Evolutionary conservation across 2,113 vertebrate genomes (phyloP).

Genomic region (Lontra canadensis): DNA sequence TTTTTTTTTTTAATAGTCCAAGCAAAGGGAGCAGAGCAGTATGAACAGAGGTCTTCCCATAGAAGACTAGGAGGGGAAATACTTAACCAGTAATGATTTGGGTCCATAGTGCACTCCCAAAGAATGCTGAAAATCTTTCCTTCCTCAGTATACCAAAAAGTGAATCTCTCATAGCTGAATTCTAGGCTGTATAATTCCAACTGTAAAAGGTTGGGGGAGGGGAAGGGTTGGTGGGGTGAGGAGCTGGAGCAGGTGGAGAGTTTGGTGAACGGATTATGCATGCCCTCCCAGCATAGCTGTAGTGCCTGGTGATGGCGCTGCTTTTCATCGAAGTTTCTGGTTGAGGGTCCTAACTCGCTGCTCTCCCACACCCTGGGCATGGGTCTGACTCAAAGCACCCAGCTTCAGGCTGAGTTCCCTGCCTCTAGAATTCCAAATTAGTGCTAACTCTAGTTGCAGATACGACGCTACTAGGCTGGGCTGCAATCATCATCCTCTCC

Average conservation of each 20-base stretch:
- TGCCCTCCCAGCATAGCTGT: background rate
- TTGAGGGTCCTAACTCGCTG: background rate
- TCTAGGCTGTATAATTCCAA: background rate
- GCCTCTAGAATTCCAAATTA: background rate
- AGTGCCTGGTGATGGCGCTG: background rate
- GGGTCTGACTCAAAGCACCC: background rate
- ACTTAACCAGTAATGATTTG: background rate
- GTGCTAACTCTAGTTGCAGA: background rate
- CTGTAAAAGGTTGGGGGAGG: background rate
- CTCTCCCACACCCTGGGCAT: background rate
- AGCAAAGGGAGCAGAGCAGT: background rate
- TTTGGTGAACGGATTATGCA: background rate
- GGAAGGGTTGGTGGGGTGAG: fast-evolving
- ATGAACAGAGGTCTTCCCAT: background rate
- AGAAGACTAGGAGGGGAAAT: background rate
- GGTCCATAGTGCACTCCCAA: background rate
- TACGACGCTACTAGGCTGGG: background rate
- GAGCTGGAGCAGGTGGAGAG: no score
- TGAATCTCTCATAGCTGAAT: background rate
- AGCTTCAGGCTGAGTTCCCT: background rate
- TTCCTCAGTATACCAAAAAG: background rate
- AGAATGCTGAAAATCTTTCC: background rate
- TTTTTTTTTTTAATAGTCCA: background rate
- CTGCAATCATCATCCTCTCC: background rate
- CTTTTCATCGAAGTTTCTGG: background rate